phyloP scores from a whole-genome alignment of 2,113 vertebrate genomes.

The Dasypus novemcinctus region DNA sequence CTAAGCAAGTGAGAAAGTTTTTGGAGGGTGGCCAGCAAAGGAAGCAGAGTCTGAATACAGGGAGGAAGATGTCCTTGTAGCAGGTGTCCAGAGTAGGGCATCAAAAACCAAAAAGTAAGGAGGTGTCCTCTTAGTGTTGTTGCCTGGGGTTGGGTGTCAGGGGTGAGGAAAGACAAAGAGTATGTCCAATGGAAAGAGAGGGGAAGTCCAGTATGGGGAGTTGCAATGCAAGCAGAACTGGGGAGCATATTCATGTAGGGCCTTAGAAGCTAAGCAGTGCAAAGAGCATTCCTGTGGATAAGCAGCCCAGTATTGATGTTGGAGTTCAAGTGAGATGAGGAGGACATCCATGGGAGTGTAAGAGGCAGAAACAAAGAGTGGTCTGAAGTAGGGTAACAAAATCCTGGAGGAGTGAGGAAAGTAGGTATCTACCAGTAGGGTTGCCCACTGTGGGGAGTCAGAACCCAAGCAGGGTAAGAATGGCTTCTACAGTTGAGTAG shows the following conservation, averaged over 20 bases:
- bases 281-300: not conserved
- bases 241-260: not conserved
- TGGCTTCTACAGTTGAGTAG: not conserved
- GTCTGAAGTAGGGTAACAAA: not conserved
- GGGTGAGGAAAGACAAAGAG: not conserved
- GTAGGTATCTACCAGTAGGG: not conserved
- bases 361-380: not conserved
- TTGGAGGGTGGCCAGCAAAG: not conserved
- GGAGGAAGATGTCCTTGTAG: not conserved
- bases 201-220: not conserved
- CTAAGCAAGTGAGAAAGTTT: not conserved
- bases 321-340: not conserved
- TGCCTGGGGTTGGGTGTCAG: not conserved
- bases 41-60: not conserved
- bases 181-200: not conserved
- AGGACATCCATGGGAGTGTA: not conserved
- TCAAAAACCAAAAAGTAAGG: not conserved
- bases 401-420: not conserved
- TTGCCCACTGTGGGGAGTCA: not conserved
- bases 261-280: not conserved
- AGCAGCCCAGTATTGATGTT: not conserved
- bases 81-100: not conserved
- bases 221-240: not conserved
- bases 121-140: not conserved
- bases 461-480: not conserved